These are phyloP conservation scores for Megaceryle alcyon DNA, from an alignment of 2,797 vertebrate species.

Conservation along the genomic window DNA sequence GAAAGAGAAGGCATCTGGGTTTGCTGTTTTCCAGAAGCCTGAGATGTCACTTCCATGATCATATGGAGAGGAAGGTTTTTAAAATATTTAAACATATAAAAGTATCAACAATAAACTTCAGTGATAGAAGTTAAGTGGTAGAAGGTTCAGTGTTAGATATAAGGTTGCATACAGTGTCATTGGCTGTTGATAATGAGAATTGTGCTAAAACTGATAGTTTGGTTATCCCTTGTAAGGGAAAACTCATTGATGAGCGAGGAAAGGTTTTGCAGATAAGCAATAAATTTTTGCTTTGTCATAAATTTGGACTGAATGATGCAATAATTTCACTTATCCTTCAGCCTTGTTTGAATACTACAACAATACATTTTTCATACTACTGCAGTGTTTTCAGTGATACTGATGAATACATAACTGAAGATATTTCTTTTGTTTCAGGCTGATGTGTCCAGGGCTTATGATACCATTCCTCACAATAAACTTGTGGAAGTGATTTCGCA, in stretches of 20 bases:
- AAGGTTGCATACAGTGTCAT: neutral
- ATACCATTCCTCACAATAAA: slow-evolving; percentile 89
- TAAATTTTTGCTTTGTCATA: neutral
- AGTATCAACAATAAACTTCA: neutral
- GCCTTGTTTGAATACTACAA: neutral
- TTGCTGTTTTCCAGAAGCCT: neutral
- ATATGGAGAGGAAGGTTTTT: neutral
- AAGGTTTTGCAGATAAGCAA: neutral
- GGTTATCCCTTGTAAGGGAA: neutral
- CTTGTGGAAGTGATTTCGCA: slow-evolving; percentile 84
- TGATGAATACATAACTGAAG: neutral
- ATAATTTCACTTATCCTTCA: neutral
- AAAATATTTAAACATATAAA: neutral
- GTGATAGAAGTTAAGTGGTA: neutral
- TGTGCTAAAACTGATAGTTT: neutral
- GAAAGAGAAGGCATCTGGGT: neutral
- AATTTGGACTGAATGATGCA: neutral
- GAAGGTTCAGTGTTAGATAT: neutral
- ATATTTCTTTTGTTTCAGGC: slow-evolving; percentile 73
- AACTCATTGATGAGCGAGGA: accelerated
- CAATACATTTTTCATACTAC: neutral
- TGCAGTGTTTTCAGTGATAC: neutral
- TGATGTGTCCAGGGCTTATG: slow-evolving; percentile 90
- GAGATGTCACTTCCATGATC: neutral
- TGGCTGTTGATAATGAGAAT: neutral